These are phyloP conservation scores for Poecilia velifera DNA, from an alignment of 2,797 vertebrate genomes.

Conservation along the genomic window DNA sequence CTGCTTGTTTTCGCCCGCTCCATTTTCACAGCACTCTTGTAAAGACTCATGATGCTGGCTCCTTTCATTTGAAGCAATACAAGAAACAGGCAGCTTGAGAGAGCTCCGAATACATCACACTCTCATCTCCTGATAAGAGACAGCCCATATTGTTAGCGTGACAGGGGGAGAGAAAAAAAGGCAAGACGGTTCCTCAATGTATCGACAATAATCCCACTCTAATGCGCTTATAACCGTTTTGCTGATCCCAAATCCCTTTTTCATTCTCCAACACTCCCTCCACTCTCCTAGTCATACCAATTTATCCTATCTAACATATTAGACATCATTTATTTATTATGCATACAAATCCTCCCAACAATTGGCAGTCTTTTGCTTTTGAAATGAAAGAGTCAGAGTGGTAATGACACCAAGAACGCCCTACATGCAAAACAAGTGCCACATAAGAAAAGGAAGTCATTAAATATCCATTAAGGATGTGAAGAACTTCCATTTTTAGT, in stretches of 20 bases:
- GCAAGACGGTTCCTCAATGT: neutral
- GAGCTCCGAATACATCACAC: slow-evolving; percentile 3
- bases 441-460: neutral
- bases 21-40: slow-evolving; percentile 23
- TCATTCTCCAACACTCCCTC: neutral
- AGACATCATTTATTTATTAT: neutral
- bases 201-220: neutral
- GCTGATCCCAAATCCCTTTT: neutral
- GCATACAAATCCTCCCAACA: neutral
- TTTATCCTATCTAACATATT: neutral
- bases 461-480: slow-evolving; percentile 13
- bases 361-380: neutral
- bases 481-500: neutral
- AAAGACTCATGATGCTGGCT: slow-evolving; percentile 1
- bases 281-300: neutral
- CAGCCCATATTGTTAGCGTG: slow-evolving; percentile 3
- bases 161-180: neutral
- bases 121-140: neutral
- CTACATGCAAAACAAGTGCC: slow-evolving; percentile 3
- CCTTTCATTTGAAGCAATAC: slow-evolving; percentile 24
- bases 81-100: slow-evolving; percentile 10
- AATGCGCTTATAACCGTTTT: neutral
- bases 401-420: neutral
- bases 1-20: slow-evolving; percentile 9
- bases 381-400: neutral